Percentiles rank a stretch among this genome's conserved stretches.
Conservation (phyloP, 2,888 invertebrate species). For the Rhaphigaster nebulosa region DNA sequence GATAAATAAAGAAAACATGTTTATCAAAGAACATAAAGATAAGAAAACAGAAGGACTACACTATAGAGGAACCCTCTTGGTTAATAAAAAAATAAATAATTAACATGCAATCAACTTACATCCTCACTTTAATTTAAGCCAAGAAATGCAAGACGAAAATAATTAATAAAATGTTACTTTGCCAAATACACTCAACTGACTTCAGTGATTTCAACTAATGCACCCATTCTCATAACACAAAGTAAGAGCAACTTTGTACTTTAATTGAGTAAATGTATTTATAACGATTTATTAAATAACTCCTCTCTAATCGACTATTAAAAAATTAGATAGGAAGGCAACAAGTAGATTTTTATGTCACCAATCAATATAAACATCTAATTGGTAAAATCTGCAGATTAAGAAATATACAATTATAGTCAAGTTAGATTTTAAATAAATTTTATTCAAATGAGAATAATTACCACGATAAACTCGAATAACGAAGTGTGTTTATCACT, state of each 20-base stretch:
- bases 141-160: not conserved
- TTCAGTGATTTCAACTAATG: not conserved
- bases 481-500: slow-evolving; percentile 52
- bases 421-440: not conserved
- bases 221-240: not conserved
- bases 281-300: not conserved
- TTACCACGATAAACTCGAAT: slow-evolving; percentile 22
- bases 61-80: not conserved
- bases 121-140: not conserved
- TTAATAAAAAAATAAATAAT: not conserved
- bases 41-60: not conserved
- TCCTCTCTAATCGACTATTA: not conserved
- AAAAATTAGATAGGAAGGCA: slow-evolving; percentile 5
- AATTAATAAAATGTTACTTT: not conserved
- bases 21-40: slow-evolving; percentile 40
- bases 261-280: not conserved
- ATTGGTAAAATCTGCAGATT: not conserved
- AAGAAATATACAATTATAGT: not conserved
- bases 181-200: not conserved
- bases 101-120: not conserved
- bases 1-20: slow-evolving; percentile 36
- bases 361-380: not conserved
- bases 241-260: not conserved
- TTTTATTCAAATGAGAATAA: not conserved
- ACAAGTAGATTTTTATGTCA: slow-evolving; percentile 34